Base-by-base conservation (phyloP, 2,888 invertebrate species). In the Nymphalis polychloros region DNA sequence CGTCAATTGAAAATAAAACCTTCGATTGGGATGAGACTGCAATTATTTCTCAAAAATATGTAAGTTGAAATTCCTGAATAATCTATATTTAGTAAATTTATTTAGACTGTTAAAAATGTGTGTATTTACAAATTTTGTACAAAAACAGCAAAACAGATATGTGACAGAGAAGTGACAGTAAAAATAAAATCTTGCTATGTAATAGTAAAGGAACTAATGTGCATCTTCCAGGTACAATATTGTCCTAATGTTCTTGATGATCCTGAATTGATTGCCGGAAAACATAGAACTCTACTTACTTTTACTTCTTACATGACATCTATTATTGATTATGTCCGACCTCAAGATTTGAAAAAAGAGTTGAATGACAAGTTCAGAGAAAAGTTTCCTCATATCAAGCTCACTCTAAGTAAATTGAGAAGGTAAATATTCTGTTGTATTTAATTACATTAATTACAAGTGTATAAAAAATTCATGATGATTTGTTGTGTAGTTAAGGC, bases 341-440 rank as follows among this genome's bases (percentile, higher is more conserved):
- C 99, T 19, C 97, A 97, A 49, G 98, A 98, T 86, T 92, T 99
- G 76, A 99, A 99, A 89, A 98, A 98, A 85, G 98, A 99, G 87
- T 93, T 99, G 59, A 99, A 99, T 88, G 99, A 99, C 82, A 98
- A 98, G 88, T 99, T 99, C 83, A 94, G 95, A 76, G 98, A 97
- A 78, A 97, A 97, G 82, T 99, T 98, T 92, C 99, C 99, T 0
- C 96, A 97, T 78, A 96, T 99, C 73, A 97, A 98, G 84, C 92
- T 99, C 46, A 98, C 98, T 5, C 93, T 99, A 69, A 99, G 98
- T 89, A 99, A 99, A 93, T 93, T 99, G 66, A 94, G 98, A 89
- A 98, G 98, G 98, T 97, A 93, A 16, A 20, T 20, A 20, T 47
- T 16, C 17, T 57, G 13, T 17, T 5, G 8, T 17, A 35, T n/a